phyloP scores from a whole-genome alignment of 2,113 vertebrate genomes.

The Nesoenas mayeri region DNA sequence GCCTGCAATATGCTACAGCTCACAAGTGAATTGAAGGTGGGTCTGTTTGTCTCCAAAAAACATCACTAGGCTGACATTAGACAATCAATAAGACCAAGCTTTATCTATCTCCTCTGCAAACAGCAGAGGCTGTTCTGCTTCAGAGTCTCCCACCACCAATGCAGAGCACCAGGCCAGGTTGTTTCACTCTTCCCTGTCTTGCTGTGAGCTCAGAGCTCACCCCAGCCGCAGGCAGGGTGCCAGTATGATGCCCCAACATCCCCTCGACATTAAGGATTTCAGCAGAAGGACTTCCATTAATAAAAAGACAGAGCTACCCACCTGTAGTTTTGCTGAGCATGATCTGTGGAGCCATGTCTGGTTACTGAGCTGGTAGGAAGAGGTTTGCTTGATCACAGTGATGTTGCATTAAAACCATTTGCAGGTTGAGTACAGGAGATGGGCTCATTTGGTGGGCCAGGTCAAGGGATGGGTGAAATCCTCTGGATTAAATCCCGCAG shows the following conservation, averaged over 20 bases:
- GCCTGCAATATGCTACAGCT: not conserved
- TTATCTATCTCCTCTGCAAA: not conserved
- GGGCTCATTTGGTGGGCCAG: not conserved
- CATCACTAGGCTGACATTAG: not conserved
- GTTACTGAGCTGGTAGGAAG: accelerated
- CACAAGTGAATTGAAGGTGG: not conserved
- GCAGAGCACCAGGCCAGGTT: not conserved
- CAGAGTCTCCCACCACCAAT: not conserved
- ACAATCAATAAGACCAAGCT: accelerated
- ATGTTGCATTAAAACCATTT: not conserved
- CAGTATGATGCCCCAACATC: accelerated
- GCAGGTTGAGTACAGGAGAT: not conserved
- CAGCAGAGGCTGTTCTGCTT: not conserved
- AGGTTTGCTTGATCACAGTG: not conserved
- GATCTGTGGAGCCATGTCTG: accelerated
- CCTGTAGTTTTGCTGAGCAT: accelerated
- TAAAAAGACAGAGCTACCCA: not conserved
- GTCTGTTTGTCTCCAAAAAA: not conserved
- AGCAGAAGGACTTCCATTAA: accelerated
- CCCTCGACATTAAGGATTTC: not conserved
- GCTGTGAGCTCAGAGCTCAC: accelerated
- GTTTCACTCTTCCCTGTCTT: not conserved
- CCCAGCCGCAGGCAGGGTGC: not conserved
- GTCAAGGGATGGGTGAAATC: not conserved
- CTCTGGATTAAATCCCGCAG: not conserved